phyloP scores from a whole-genome alignment of 2,113 vertebrate genomes.

The Corydoras maculifer region DNA sequence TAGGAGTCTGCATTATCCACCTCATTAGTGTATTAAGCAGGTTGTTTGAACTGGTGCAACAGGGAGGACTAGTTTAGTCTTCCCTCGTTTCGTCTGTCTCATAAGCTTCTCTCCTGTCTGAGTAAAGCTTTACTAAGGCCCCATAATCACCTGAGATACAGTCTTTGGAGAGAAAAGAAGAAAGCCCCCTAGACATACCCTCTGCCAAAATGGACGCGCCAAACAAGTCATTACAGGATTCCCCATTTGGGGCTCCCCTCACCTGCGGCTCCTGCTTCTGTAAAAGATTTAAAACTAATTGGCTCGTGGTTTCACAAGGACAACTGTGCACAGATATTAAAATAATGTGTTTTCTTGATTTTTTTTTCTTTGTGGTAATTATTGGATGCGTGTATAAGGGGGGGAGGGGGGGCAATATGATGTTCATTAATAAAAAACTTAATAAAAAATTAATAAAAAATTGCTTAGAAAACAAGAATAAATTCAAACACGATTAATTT shows the following conservation, averaged over 20 bases:
- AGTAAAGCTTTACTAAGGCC: slow-evolving; percentile 17
- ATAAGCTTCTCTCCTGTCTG: slow-evolving; percentile 7
- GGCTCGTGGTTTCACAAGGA: slow-evolving; percentile 2
- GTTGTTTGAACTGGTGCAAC: slow-evolving; percentile 20
- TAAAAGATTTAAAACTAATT: slow-evolving; percentile 7
- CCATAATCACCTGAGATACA: slow-evolving; percentile 32
- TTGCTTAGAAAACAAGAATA: no score
- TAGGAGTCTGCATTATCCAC: slow-evolving; percentile 19
- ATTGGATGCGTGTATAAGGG: no score
- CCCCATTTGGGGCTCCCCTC: slow-evolving; percentile 25
- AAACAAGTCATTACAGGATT: slow-evolving; percentile 42
- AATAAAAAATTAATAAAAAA: no score
- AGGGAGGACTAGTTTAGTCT: slow-evolving; percentile 3
- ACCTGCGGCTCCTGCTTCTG: slow-evolving; percentile 4
- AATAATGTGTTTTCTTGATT: no score
- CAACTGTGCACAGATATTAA: not conserved
- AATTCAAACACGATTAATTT: no score
- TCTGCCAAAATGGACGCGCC: slow-evolving; percentile 7
- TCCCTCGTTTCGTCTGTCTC: not conserved
- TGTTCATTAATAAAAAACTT: no score
- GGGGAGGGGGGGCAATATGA: no score
- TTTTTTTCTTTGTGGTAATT: no score
- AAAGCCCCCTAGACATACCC: slow-evolving; percentile 17
- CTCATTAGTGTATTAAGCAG: slow-evolving; percentile 10
- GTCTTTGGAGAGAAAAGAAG: slow-evolving; percentile 27